Evolutionary conservation across 2,797 vertebrate species (phyloP).

Genomic region (Menidia menidia): DNA sequence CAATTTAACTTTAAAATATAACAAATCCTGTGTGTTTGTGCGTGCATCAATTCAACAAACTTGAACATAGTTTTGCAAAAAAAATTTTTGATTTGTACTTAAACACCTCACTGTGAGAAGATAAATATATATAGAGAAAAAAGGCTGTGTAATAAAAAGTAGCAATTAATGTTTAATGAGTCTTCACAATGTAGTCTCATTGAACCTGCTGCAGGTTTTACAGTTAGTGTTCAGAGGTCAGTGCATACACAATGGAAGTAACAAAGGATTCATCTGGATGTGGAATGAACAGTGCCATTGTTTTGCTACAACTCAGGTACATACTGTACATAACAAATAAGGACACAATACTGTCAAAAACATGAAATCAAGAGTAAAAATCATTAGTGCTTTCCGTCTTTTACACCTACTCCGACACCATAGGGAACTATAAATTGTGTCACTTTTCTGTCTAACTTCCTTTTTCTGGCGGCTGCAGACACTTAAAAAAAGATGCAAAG

Average conservation of each 20-base stretch:
- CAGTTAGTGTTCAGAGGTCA: slow-evolving; percentile 62
- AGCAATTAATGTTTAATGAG: slow-evolving; percentile 71
- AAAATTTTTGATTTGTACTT: neutral
- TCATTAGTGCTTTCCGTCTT: slow-evolving; percentile 10
- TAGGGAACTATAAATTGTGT: slow-evolving; percentile 25
- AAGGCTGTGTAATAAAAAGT: slow-evolving; percentile 50
- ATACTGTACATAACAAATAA: slow-evolving; percentile 29
- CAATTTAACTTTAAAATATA: too few species aligned
- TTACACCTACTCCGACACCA: slow-evolving; percentile 42
- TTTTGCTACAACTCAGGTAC: slow-evolving; percentile 44
- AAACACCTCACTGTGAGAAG: neutral
- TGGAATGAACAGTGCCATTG: slow-evolving; percentile 58
- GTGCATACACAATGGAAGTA: slow-evolving; percentile 62
- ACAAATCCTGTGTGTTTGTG: neutral
- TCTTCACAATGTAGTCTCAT: slow-evolving; percentile 63
- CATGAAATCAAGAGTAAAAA: slow-evolving; percentile 15
- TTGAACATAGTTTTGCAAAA: neutral
- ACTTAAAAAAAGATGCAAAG: slow-evolving; percentile 19
- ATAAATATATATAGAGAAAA: slow-evolving; percentile 1
- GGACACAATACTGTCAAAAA: slow-evolving; percentile 27
- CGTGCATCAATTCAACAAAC: neutral
- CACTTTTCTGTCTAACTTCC: slow-evolving; percentile 32
- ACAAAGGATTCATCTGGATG: slow-evolving; percentile 50
- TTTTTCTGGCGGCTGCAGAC: slow-evolving; percentile 24
- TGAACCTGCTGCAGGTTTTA: slow-evolving; percentile 58